Evolutionary conservation across 2,888 invertebrate species (phyloP), one percentile per base, ranked within the genome.

Genomic region (Monoplex corrugatus): DNA sequence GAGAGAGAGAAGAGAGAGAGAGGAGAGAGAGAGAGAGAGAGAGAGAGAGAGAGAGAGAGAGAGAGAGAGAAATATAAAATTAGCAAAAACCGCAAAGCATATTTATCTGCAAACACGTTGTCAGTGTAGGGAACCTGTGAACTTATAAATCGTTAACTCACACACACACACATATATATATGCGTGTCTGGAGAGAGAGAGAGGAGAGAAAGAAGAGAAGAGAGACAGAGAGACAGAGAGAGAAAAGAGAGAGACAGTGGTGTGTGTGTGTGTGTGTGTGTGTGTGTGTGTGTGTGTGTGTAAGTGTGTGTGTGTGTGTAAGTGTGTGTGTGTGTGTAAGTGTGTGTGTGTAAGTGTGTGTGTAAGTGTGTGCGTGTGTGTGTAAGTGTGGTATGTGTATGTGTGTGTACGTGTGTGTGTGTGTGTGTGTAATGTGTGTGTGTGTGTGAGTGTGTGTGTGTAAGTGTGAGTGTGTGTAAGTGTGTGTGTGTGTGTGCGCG

Each of bases 221-320:
- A 35, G 35, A 35, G 72, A 35, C 35, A n/a, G 28, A n/a, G 63
- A 68, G 8, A n/a, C 23, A 23, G 28, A 68, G 63, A 23, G 5
- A 28, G 28, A 68, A n/a, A 68, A n/a, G 28, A 28, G 3, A 68
- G 63, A 68, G 28, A 5, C 5, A 68, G 63, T n/a, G 28, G 50
- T 50, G 50, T 50, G 50, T n/a, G 75, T 32, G n/a, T 75, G 75
- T 75, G 75, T 75, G 35, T 32, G 75, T 75, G 75, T 75, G 75
- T 75, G 75, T 32, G 35, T 75, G 75, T 75, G 35, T 75, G 35
- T 32, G 35, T 32, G 35, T 75, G 35, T 75, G 35, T 75, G 75
- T 75, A 28, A 19, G 32, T 32, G 75, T 75, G 35, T 75, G 75
- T 35, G 75, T 75, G 75, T 75, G 75, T 75, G 35, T 75, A 10